These are phyloP conservation scores for Neolamprologus ventralis DNA, from an alignment of 2,113 vertebrate genomes.

Conservation along the genomic window DNA sequence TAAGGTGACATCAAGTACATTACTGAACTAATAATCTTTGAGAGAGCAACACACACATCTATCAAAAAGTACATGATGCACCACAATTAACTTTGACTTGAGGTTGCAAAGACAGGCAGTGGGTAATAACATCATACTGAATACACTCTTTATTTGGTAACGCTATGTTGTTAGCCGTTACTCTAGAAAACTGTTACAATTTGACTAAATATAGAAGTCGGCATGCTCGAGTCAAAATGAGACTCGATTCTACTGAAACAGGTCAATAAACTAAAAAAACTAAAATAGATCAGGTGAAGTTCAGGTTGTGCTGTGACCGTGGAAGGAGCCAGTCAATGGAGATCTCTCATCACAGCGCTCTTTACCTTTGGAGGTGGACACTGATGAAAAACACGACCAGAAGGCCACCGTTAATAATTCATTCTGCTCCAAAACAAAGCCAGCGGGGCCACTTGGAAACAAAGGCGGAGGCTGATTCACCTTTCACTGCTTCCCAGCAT, in stretches of 20 bases:
- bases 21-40: background rate
- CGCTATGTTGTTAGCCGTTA: background rate
- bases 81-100: background rate
- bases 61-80: background rate
- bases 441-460: slow-evolving; percentile 55
- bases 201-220: background rate
- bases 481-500: slow-evolving; percentile 41
- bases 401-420: slow-evolving; percentile 68
- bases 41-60: background rate
- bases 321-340: slow-evolving; percentile 31
- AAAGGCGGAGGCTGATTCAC: slow-evolving; percentile 60
- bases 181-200: background rate
- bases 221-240: background rate
- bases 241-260: background rate
- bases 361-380: slow-evolving; percentile 55
- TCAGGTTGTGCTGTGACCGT: background rate
- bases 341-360: slow-evolving; percentile 18
- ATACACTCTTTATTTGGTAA: background rate
- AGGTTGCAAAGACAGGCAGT: background rate
- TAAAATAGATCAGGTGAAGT: background rate
- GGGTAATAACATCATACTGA: background rate
- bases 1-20: background rate
- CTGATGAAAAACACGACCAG: slow-evolving; percentile 66
- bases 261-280: background rate
- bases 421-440: slow-evolving; percentile 62